A percentile compares a stretch with the other conserved stretches of the same genome.
Evolutionary conservation across 2,113 vertebrate genomes (phyloP).

Genomic region (Labrus mixtus): DNA sequence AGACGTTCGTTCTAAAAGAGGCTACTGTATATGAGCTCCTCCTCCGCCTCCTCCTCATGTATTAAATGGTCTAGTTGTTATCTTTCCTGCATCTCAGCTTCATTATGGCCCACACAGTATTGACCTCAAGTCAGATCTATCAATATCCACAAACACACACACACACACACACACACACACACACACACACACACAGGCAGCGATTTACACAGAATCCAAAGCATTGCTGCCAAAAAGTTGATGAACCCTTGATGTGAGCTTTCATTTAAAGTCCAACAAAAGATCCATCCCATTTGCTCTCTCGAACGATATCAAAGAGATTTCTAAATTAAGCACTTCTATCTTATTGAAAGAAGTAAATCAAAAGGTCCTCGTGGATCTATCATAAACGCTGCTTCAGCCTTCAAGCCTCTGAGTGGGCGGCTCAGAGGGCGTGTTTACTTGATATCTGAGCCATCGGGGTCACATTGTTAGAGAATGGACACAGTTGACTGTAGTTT

Average conservation of each 20-base stretch:
- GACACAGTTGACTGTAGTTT: background rate
- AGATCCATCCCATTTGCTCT: no score
- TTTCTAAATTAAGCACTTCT: background rate
- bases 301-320: background rate
- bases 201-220: constrained; percentile 24
- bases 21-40: constrained; percentile 55
- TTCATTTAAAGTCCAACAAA: background rate
- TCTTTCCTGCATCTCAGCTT: constrained; percentile 59
- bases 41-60: constrained; percentile 38
- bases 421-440: background rate
- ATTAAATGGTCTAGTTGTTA: constrained; percentile 45
- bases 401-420: background rate
- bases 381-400: background rate
- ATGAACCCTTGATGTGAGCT: constrained; percentile 12
- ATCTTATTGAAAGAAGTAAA: background rate
- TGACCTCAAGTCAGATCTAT: constrained; percentile 57
- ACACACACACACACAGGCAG: constrained; percentile 22
- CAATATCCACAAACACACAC: constrained; percentile 42
- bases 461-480: background rate
- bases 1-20: constrained; percentile 6
- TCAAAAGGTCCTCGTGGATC: background rate
- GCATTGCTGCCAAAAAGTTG: background rate
- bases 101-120: constrained; percentile 67
- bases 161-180: constrained; percentile 31
- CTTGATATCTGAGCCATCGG: background rate